phyloP scores from a whole-genome alignment of 2,113 vertebrate species.

The Nanger granti region DNA sequence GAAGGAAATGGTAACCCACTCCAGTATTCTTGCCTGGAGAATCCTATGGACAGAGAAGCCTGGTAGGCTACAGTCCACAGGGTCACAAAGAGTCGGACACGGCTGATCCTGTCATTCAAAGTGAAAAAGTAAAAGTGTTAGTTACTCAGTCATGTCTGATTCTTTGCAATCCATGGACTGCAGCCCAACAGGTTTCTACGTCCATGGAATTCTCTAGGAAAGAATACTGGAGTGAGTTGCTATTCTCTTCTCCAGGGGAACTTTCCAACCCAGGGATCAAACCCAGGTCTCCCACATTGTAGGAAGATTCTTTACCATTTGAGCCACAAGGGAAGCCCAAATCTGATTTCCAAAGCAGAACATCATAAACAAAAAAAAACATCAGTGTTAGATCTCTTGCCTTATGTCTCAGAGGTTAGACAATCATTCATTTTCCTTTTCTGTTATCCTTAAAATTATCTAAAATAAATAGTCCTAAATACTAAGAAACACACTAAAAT shows the following conservation, averaged over 20 bases:
- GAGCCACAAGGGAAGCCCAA: background rate
- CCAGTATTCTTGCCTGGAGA: no score
- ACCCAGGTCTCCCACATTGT: background rate
- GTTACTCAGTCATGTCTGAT: background rate
- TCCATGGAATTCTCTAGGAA: no score
- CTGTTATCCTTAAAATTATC: background rate
- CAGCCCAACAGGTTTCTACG: background rate
- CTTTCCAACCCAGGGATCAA: background rate
- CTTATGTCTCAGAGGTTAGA: background rate
- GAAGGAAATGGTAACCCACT: no score
- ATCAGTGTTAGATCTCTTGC: background rate
- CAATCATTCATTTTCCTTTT: background rate
- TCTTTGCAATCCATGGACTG: background rate
- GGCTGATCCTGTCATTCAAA: background rate
- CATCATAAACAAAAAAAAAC: background rate
- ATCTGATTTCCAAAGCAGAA: background rate
- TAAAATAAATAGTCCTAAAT: background rate
- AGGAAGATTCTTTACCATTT: background rate
- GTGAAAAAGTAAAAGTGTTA: background rate
- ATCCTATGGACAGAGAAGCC: no score
- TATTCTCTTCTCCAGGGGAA: background rate
- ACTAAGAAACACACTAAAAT: background rate
- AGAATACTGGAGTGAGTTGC: background rate
- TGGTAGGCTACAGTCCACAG: no score
- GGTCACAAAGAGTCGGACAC: fast-evolving